phyloP scores from a whole-genome alignment of 2,113 vertebrate species.

The Crotalus helleri region DNA sequence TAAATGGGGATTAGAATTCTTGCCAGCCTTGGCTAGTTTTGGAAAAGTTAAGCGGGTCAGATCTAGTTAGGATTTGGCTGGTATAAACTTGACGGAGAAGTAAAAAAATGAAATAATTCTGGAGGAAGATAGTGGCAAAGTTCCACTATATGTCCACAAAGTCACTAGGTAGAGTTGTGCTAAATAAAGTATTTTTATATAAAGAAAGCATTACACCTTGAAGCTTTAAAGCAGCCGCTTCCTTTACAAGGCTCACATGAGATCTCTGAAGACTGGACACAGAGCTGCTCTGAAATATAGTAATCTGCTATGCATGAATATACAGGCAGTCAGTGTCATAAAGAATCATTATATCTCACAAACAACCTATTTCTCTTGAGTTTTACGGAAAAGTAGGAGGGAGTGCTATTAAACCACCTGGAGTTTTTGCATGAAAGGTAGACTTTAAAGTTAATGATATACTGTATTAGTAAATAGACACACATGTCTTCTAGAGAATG shows the following conservation, averaged over 20 bases:
- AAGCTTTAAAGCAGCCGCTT: neutral
- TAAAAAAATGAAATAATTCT: neutral
- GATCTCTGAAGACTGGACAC: neutral
- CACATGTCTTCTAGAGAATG: neutral
- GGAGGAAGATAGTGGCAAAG: neutral
- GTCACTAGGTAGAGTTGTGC: neutral
- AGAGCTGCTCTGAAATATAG: neutral
- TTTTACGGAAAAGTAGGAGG: neutral
- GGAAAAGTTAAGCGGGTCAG: neutral
- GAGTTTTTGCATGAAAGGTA: neutral
- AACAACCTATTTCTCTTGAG: neutral
- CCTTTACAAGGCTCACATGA: neutral
- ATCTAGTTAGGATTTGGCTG: neutral
- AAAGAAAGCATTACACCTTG: neutral
- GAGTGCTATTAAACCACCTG: neutral
- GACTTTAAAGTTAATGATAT: neutral
- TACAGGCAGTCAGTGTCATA: neutral
- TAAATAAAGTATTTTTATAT: neutral
- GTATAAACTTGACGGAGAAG: neutral
- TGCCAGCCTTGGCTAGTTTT: neutral
- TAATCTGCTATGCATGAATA: neutral
- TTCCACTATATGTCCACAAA: neutral
- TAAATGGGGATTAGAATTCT: neutral
- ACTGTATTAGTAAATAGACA: neutral
- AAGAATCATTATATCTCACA: neutral